Evolutionary conservation across 2,888 invertebrate genomes (phyloP), one percentile per base, ranked within the genome.

Genomic region (Morinoia aosen): DNA sequence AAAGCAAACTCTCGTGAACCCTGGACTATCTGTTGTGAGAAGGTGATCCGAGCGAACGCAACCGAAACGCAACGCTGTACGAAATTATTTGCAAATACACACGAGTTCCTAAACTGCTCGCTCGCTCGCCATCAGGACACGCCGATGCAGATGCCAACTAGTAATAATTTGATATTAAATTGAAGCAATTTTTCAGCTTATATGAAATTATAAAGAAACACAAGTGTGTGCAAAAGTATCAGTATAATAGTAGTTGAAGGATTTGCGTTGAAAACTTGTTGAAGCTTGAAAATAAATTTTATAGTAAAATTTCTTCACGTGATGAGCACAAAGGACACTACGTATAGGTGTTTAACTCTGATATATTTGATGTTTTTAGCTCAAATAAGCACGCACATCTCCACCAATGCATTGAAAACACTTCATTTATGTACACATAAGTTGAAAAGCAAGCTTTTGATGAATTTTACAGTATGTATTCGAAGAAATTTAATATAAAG

Each of bases 61-160:
- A 93, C 25, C 58, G 93, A 57, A 93, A 93, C 93, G 56, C 93
- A 93, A 57, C 93, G 93, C 93, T 93, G 57, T 48, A 95, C 95
- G 95, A 95, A 95, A 95, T 58, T 64, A 95, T 95, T 95, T 95
- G 95, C 95, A 95, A 95, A 95, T 64, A 58, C 57, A 95, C 64
- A 64, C 11, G 40, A 95, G 40, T 61, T 95, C 48, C 95, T 64
- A 95, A 95, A 95, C 58, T 58, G 58, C 58, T 94, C 95, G 95
- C 95, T 95, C 58, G 64, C 95, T 95, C 95, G 95, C 95, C 64
- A 95, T 57, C 95, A 95, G 95, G 95, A 95, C 95, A 95, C 95
- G 93, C 93, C 58, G 56, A 64, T 64, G 14, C 40, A 58, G 95
- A 64, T 95, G 58, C 95, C 95, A 95, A 58, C 3, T 2, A 94